Conservation (phyloP, 2,888 invertebrate species). For the Caenorhabditis parvicauda region DNA sequence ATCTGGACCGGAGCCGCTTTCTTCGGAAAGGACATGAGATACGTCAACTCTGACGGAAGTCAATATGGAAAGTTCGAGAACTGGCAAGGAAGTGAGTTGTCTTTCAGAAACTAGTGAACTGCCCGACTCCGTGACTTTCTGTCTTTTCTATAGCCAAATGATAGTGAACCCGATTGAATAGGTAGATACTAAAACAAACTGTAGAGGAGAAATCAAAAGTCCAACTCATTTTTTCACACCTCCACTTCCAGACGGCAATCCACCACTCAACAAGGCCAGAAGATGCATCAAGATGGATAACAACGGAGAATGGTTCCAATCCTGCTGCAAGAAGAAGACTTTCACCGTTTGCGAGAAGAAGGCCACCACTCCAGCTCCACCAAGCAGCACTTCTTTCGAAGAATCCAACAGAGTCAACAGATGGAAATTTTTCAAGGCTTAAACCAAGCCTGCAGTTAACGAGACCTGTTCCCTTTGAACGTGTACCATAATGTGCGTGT, state of each 20-base stretch:
- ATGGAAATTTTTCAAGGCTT: too few species aligned
- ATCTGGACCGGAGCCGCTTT: conserved; percentile 58
- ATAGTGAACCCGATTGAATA: neutral
- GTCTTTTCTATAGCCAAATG: too few species aligned
- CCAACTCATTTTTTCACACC: neutral
- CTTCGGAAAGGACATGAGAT: conserved; percentile 49
- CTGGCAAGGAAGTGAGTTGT: conserved; percentile 46
- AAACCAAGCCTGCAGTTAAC: too few species aligned
- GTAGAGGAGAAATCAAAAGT: neutral
- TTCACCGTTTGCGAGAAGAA: conserved; percentile 51
- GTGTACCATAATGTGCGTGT: too few species aligned
- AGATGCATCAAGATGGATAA: conserved; percentile 55
- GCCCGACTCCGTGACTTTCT: neutral
- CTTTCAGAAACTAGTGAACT: neutral
- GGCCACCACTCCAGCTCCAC: neutral
- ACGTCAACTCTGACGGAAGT: conserved; percentile 50
- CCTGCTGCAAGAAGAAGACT: conserved; percentile 59
- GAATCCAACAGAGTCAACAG: too few species aligned
- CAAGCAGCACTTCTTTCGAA: too few species aligned
- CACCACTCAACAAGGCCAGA: conserved; percentile 52
- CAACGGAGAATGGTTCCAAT: conserved; percentile 59
- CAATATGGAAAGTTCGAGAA: conserved; percentile 48
- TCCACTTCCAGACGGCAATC: conserved; percentile 30
- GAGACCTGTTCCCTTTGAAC: too few species aligned
- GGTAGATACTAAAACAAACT: neutral